phyloP scores from a whole-genome alignment of 2,888 invertebrate species.

The Chloroclystis v-ata region DNA sequence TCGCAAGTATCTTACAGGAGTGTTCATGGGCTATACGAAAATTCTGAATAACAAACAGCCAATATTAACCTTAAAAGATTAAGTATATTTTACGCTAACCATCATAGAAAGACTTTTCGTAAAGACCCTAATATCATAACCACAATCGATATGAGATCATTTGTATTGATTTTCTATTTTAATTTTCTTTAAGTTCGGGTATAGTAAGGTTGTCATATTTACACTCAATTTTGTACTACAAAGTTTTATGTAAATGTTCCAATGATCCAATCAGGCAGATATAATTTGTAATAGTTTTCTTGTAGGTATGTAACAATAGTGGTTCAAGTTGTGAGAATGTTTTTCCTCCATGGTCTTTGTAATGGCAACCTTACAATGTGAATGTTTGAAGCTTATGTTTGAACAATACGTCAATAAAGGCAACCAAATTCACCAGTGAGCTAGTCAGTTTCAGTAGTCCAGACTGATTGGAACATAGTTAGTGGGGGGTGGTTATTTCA shows the following conservation, averaged over 20 bases:
- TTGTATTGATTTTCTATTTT: background rate
- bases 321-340: slow-evolving; percentile 2
- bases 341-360: slow-evolving; percentile 32
- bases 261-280: slow-evolving; percentile 10
- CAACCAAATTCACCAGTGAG: slow-evolving; percentile 43
- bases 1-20: slow-evolving; percentile 58
- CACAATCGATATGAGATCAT: slow-evolving; percentile 42
- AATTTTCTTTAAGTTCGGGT: background rate
- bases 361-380: slow-evolving; percentile 62
- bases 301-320: slow-evolving; percentile 1
- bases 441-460: slow-evolving; percentile 57
- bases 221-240: slow-evolving; percentile 16
- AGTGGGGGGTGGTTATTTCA: slow-evolving; percentile 46
- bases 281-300: slow-evolving; percentile 5
- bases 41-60: slow-evolving; percentile 36
- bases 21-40: slow-evolving; percentile 59
- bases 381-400: slow-evolving; percentile 54
- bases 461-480: slow-evolving; percentile 50
- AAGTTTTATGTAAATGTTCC: slow-evolving; percentile 13
- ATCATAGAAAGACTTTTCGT: slow-evolving; percentile 47
- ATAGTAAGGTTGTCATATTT: slow-evolving; percentile 59
- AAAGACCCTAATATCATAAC: slow-evolving; percentile 45
- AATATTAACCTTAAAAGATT: too few relatives aligned
- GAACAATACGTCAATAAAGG: slow-evolving; percentile 3
- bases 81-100: too few relatives aligned